Evolutionary conservation across 2,797 vertebrate species (phyloP).

Genomic region (Xiphorhynchus erythropygius): DNA sequence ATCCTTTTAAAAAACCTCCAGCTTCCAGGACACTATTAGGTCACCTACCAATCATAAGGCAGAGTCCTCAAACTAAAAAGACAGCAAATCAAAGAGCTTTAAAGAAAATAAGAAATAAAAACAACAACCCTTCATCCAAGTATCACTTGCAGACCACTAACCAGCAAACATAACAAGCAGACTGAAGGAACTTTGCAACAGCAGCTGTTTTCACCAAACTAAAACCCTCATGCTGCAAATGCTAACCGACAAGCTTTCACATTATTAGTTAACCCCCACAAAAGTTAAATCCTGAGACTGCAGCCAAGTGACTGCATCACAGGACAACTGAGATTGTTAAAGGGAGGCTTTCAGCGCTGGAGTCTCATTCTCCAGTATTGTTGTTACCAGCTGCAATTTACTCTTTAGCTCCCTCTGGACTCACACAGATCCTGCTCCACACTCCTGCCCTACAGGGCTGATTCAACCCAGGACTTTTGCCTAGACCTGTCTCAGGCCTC

Average conservation of each 20-base stretch:
- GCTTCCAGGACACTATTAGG: constrained; percentile 44
- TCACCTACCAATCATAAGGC: constrained; percentile 19
- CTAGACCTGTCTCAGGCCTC: background rate
- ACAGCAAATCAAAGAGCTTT: background rate
- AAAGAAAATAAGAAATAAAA: background rate
- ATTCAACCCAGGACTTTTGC: background rate
- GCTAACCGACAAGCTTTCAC: background rate
- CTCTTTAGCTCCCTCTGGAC: background rate
- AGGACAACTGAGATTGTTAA: background rate
- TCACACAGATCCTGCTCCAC: background rate
- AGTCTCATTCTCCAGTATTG: rapidly evolving
- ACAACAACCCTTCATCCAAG: background rate
- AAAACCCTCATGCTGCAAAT: background rate
- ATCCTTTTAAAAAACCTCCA: constrained; percentile 8
- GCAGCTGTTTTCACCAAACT: background rate
- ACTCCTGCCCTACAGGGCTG: background rate
- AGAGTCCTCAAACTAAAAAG: constrained; percentile 1
- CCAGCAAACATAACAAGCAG: background rate
- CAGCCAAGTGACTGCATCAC: background rate
- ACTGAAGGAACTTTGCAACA: background rate
- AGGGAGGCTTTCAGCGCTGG: background rate
- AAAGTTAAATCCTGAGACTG: background rate
- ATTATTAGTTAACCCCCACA: no score
- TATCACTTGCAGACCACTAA: background rate
- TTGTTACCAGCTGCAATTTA: background rate